Percentiles rank a stretch among this genome's conserved stretches.
Conservation (phyloP, 2,113 vertebrate species). For the Leptodactylus fuscus region DNA sequence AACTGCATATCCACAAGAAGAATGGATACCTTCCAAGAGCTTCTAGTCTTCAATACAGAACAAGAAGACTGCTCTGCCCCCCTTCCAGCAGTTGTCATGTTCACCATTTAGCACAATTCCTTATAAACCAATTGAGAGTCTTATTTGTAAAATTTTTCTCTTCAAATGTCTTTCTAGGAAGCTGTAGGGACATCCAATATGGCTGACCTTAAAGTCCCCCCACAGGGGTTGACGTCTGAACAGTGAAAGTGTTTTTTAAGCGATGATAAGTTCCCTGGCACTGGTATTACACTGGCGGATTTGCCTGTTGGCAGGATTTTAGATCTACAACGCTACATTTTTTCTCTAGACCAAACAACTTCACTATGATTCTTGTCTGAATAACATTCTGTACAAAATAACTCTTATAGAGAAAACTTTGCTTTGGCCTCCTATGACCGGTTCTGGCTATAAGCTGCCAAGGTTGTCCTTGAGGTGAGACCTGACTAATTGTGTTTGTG, state of each 20-base stretch:
- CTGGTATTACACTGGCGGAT: background rate
- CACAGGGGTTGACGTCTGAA: background rate
- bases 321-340: background rate
- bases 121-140: no score
- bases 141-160: no score
- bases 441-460: background rate
- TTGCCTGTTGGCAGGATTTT: background rate
- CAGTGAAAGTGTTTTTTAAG: background rate
- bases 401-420: background rate
- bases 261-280: background rate
- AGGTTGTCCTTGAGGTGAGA: slow-evolving; percentile 19
- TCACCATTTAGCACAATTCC: no score
- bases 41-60: no score
- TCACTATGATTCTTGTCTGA: background rate
- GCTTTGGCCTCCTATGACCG: background rate
- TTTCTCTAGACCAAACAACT: background rate
- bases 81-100: no score
- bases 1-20: no score
- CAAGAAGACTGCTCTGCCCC: no score
- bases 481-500: background rate
- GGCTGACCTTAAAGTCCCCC: no score
- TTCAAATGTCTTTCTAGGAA: no score
- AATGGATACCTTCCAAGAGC: no score
- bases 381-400: background rate
- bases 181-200: no score